Evolutionary conservation across 2,113 vertebrate genomes (phyloP), one percentile per base, ranked within the genome.

Genomic region (Ciconia boyciana): DNA sequence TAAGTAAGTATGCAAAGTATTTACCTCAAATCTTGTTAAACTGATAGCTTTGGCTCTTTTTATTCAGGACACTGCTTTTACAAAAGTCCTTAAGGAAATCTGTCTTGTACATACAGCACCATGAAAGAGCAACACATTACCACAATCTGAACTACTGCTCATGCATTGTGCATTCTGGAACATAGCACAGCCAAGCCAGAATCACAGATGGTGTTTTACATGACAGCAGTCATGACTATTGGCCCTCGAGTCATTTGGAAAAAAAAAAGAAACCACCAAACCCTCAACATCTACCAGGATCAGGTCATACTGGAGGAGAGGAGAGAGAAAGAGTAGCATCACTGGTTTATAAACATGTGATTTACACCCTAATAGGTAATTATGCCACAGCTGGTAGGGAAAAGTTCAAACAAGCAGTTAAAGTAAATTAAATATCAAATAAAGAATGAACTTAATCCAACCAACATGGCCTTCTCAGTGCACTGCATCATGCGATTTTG

Each of bases 131-230:
- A 80, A 31, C 62, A 57, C 36, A 77, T 36, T 46, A 75, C 39
- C 60, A 89, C 69, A 93, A 21, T 62, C 69, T 92, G 90, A 95
- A 92, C 86, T 96, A 81, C 43, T 95, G 93, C 87, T 94, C 81
- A 68, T 43, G 70, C 62, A 26, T 31, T 82, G 89, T 85, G 89
- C 62, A 58, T 96, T 97, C 94, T 96, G 93, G 81, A 96, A 91
- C 70, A 32, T 0, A 83, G 89, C 84, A 91, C 69, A 94, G 84
- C 72, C 86, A 96, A 92, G 96, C 93, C 96, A 96, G 86, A 68
- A 81, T 60, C 92, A 92, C 96, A 97, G 96, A 96, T 96, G 96
- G 96, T 92, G 94, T 94, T 96, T 96, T 66, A 93, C 89, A 92
- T 93, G 95, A 96, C 95, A 96, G 92, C 72, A 89, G 65, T 84